phyloP scores from a whole-genome alignment of 2,888 invertebrate genomes.

The Torymus auratus region DNA sequence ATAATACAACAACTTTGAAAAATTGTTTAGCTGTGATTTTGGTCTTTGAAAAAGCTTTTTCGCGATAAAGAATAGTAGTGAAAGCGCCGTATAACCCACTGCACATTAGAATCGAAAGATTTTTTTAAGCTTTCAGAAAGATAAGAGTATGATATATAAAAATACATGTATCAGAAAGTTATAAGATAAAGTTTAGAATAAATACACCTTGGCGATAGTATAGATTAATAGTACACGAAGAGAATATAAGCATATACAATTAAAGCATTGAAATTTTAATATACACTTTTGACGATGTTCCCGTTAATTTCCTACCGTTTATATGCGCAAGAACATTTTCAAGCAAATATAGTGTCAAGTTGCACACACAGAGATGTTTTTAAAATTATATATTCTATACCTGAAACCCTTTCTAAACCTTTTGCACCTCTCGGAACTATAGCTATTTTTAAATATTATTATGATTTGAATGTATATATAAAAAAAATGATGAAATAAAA shows the following conservation, averaged over 20 bases:
- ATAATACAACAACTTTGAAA: no score
- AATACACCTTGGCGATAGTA: neutral
- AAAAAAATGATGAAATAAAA: no score
- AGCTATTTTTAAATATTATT: neutral
- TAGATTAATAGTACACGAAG: conserved; percentile 7
- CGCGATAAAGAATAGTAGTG: neutral
- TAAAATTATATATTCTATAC: conserved; percentile 10
- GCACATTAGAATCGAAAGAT: neutral
- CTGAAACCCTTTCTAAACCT: conserved; percentile 3
- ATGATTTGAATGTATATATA: no score
- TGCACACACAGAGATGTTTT: conserved; percentile 1
- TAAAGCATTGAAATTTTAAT: conserved; percentile 20
- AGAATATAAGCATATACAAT: conserved; percentile 25
- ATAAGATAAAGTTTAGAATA: conserved; percentile 15
- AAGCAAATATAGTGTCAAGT: conserved; percentile 13
- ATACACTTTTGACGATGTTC: conserved; percentile 6
- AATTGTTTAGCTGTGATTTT: neutral
- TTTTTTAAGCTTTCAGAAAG: conserved; percentile 13
- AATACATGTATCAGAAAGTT: neutral
- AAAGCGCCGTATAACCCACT: conserved; percentile 19
- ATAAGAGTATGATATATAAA: neutral
- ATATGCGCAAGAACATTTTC: conserved; percentile 21
- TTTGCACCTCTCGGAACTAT: neutral
- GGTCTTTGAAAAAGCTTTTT: neutral
- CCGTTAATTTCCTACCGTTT: neutral